Conservation (phyloP, 2,797 vertebrate genomes). For the Numenius phaeopus region DNA sequence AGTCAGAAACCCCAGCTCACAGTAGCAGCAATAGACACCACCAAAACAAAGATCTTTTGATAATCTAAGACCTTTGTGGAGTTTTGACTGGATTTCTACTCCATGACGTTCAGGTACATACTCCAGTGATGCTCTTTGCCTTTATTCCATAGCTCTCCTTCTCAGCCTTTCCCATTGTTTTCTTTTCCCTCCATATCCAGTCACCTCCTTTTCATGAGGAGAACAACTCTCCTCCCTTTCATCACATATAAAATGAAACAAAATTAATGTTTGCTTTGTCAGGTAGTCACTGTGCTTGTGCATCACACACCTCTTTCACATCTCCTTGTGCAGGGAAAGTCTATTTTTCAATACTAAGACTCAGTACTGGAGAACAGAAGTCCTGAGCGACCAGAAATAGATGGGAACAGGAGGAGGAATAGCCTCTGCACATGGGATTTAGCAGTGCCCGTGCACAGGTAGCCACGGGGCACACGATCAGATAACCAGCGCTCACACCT, state of each 20-base stretch:
- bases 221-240: not conserved
- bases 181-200: not conserved
- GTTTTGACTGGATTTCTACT: not conserved
- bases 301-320: not conserved
- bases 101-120: not conserved
- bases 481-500: accelerated
- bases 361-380: not conserved
- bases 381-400: not conserved
- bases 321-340: not conserved
- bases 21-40: not conserved
- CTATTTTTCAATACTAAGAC: not conserved
- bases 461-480: not conserved
- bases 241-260: not conserved
- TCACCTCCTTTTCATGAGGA: not conserved
- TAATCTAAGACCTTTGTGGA: not conserved
- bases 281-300: not conserved
- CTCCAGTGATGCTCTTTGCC: not conserved
- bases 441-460: not conserved
- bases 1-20: not conserved
- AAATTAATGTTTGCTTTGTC: not conserved
- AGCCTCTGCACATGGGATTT: not conserved
- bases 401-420: not conserved
- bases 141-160: not conserved
- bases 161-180: not conserved
- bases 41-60: not conserved